Evolutionary conservation across 1,140 invertebrate species (phyloP).

Genomic region (Drosophila persimilis): DNA sequence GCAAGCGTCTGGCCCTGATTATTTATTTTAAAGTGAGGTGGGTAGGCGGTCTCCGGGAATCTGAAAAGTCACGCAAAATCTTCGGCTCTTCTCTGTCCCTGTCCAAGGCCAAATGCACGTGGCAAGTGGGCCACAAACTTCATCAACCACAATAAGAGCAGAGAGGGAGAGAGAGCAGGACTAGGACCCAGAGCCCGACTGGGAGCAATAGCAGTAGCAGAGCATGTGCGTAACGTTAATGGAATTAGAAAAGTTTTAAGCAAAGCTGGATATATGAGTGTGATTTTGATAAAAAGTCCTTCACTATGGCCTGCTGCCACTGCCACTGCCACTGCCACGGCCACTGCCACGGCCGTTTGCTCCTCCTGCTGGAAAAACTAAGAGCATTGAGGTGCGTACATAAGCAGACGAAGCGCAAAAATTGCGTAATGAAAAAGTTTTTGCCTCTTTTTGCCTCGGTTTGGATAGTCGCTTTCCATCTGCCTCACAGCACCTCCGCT

Average conservation of each 20-base stretch:
- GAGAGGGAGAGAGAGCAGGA: slow-evolving; percentile 1
- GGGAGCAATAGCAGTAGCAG: slow-evolving; percentile 27
- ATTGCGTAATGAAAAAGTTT: slow-evolving; percentile 80
- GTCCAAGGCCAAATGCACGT: slow-evolving; percentile 32
- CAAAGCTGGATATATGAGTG: slow-evolving; percentile 64
- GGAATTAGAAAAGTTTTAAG: slow-evolving; percentile 80
- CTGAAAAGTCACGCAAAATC: slow-evolving; percentile 59
- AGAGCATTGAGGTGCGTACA: slow-evolving; percentile 44
- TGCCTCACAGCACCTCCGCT: background rate
- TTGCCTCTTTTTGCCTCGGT: background rate
- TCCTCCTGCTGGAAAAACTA: slow-evolving; percentile 14
- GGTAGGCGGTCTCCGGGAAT: slow-evolving; percentile 18
- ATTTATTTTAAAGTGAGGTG: slow-evolving; percentile 53
- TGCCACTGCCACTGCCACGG: background rate
- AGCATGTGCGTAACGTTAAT: slow-evolving; percentile 79
- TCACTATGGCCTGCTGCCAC: slow-evolving; percentile 11
- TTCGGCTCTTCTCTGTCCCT: slow-evolving; percentile 1
- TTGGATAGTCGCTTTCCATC: slow-evolving; percentile 6
- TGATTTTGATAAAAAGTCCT: slow-evolving; percentile 67
- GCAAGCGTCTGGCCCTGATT: slow-evolving; percentile 23
- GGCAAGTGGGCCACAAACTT: slow-evolving; percentile 31
- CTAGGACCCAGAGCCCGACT: slow-evolving; percentile 25
- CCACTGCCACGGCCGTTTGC: background rate
- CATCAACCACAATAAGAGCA: slow-evolving; percentile 38
- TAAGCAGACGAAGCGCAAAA: slow-evolving; percentile 54